Evolutionary conservation across 2,888 invertebrate species (phyloP).

Genomic region (Eudemis profundana): DNA sequence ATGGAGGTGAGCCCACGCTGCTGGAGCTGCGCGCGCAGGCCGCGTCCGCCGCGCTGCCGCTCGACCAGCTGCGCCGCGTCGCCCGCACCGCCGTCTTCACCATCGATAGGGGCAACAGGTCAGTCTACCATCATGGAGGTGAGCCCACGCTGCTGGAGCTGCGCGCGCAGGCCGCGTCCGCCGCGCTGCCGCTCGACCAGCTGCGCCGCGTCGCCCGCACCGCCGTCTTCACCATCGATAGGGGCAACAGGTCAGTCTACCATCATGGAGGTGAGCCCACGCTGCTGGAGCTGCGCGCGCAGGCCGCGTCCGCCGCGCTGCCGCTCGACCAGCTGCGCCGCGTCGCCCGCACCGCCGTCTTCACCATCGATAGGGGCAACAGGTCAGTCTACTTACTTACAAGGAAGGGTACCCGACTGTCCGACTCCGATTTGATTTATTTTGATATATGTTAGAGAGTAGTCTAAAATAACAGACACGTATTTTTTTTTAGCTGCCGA

Average conservation of each 20-base stretch:
- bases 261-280: neutral
- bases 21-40: neutral
- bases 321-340: neutral
- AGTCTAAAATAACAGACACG: too few relatives aligned
- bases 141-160: too few relatives aligned
- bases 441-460: too few relatives aligned
- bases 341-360: neutral
- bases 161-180: neutral
- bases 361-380: neutral
- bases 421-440: too few relatives aligned
- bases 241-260: slow-evolving; percentile 86
- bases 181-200: too few relatives aligned
- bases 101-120: slow-evolving; percentile 91
- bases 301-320: too few relatives aligned
- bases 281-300: too few relatives aligned
- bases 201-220: slow-evolving; percentile 56
- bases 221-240: slow-evolving; percentile 91
- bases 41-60: too few relatives aligned
- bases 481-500: too few relatives aligned
- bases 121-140: neutral
- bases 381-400: too few relatives aligned
- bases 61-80: neutral
- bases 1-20: too few relatives aligned
- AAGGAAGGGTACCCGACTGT: too few relatives aligned
- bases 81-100: slow-evolving; percentile 87